Base-by-base conservation (phyloP, 1,140 invertebrate species). In the Zaprionus davidi region DNA sequence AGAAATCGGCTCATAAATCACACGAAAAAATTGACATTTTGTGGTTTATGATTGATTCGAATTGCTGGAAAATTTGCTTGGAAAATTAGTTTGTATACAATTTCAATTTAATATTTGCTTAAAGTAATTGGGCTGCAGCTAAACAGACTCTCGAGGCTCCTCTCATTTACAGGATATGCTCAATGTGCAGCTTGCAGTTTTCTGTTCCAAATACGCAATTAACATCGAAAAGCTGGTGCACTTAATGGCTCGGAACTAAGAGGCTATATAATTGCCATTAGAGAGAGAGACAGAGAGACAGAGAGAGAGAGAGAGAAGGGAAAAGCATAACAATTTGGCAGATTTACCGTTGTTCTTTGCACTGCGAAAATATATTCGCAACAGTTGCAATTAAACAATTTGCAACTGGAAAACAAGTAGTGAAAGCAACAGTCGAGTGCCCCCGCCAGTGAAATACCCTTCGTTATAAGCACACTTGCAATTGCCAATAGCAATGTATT, bases 151-250 rank as follows among this genome's bases (percentile, higher is more conserved):
- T 41, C 15, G 0, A n/a, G 2, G 0, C n/a, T 17, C n/a, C n/a
- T 17, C n/a, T 3, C n/a, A 46, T 17, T 46, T 46, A 46, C 41
- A 9, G 41, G 20, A 17, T 17, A 53, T 20, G 22, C 49, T 46
- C 4, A 24, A 7, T 59, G 57, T 55, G 65, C 65, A 75, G 46
- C 31, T 66, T 53, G 34, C 59, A 58, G 41, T 55, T 36, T 49
- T 53, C 60, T 9, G n/a, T 46, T 12, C 55, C 63, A 59, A 70
- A 68, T 71, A 72, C 44, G 68, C 60, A 84, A 83, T 84, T 84
- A 83, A 76, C 81, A 83, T 71, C 60, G 68, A 84, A 84, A 72
- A 70, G 72, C 78, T 68, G 72, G 74, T 68, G 63, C 68, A 73
- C 60, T 76, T 68, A 68, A 66, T 60, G 31, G 58, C 26, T 57